Conservation (phyloP, 2,888 invertebrate species). For the Caenorhabditis virilis region DNA sequence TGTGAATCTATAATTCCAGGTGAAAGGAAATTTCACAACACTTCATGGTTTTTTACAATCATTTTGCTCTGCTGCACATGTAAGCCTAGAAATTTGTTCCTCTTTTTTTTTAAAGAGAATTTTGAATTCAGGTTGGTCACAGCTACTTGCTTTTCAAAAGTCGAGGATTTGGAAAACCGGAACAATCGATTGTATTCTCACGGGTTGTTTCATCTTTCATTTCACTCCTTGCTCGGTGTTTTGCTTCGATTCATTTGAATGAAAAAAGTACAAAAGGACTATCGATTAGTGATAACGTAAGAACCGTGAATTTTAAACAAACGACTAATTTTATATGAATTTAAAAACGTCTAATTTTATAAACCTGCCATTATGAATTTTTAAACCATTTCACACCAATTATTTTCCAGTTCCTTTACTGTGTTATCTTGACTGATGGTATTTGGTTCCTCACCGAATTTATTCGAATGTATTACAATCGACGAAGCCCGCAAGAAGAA, state of each 20-base stretch:
- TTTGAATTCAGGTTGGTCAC: constrained; percentile 41
- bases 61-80: constrained; percentile 55
- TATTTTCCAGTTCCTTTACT: constrained; percentile 50
- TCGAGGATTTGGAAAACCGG: constrained; percentile 29
- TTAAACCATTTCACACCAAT: no score
- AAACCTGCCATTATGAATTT: no score
- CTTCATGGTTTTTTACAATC: constrained; percentile 56
- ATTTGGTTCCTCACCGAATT: constrained; percentile 57
- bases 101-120: no score
- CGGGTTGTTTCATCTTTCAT: constrained; percentile 55
- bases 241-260: constrained; percentile 56
- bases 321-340: no score
- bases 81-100: no score
- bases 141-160: constrained; percentile 41
- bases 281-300: constrained; percentile 48
- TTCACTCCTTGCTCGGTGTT: constrained; percentile 49
- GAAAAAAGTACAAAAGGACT: constrained; percentile 55
- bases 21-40: constrained; percentile 46
- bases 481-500: constrained; percentile 45
- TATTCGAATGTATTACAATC: constrained; percentile 39
- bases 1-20: constrained; percentile 16
- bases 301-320: not conserved
- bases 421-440: constrained; percentile 50
- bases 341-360: no score
- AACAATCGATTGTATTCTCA: constrained; percentile 50